A percentile compares a stretch with the other conserved stretches of the same genome.
Conservation (phyloP, 2,113 vertebrate genomes). For the Erinaceus europaeus region DNA sequence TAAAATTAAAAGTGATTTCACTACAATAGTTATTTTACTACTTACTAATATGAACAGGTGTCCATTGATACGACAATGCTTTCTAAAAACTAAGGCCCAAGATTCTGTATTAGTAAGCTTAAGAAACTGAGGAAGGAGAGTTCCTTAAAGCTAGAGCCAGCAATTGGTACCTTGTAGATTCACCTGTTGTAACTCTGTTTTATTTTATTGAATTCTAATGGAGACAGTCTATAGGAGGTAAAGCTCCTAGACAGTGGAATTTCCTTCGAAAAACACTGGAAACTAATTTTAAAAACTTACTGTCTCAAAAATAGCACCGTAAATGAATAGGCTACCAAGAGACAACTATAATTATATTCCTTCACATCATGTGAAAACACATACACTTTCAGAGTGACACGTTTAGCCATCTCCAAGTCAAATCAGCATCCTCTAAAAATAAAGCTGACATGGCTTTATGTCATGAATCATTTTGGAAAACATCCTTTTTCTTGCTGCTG, state of each 20-base stretch:
- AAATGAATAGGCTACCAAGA: conserved; percentile 74
- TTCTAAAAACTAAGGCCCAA: conserved; percentile 38
- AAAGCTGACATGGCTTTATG: neutral
- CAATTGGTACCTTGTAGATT: conserved; percentile 66
- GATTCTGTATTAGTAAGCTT: neutral
- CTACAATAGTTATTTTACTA: conserved; percentile 50
- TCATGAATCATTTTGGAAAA: conserved; percentile 11
- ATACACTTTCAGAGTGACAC: conserved; percentile 20
- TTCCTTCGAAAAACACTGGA: conserved; percentile 54
- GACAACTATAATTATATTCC: conserved; percentile 69
- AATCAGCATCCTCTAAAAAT: conserved; percentile 51
- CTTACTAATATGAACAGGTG: conserved; percentile 44
- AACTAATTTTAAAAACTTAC: conserved; percentile 75
- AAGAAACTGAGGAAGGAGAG: conserved; percentile 42
- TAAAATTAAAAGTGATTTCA: conserved; percentile 56
- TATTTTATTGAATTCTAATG: conserved; percentile 72
- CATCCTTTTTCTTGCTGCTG: neutral
- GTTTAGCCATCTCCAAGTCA: conserved; percentile 52
- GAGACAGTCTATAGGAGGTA: neutral
- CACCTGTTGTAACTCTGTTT: conserved; percentile 73
- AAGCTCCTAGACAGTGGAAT: conserved; percentile 38
- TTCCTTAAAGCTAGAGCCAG: conserved; percentile 37
- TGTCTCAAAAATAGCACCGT: conserved; percentile 69
- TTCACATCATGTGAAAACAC: conserved; percentile 54
- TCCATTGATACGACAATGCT: neutral